Evolutionary conservation across 2,113 vertebrate genomes (phyloP).

Genomic region (Pseudonaja textilis): DNA sequence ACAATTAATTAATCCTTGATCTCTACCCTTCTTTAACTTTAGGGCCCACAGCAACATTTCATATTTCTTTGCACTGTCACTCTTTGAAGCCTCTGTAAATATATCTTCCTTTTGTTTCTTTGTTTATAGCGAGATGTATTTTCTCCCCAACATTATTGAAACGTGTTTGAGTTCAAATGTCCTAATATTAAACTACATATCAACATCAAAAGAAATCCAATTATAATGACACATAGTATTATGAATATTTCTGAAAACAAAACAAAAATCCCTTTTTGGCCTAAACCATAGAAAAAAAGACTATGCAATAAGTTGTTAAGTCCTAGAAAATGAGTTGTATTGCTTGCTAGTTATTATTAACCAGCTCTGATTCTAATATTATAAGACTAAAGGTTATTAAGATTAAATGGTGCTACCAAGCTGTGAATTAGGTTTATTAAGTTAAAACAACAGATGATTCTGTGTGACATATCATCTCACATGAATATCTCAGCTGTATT

Average conservation of each 20-base stretch:
- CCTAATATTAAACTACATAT: not conserved
- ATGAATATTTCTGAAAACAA: not conserved
- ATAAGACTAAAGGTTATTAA: not conserved
- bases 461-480: not conserved
- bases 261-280: not conserved
- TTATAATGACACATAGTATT: not conserved
- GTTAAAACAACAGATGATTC: not conserved
- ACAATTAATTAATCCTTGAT: not conserved
- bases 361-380: not conserved
- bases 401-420: not conserved
- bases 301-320: not conserved
- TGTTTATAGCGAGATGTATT: not conserved
- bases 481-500: not conserved
- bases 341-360: not conserved
- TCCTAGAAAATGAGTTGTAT: not conserved
- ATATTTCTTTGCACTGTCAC: not conserved
- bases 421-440: slow-evolving; percentile 26
- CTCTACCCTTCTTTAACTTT: not conserved
- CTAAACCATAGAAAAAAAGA: not conserved
- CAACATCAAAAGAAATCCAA: not conserved
- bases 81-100: not conserved
- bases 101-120: not conserved
- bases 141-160: not conserved
- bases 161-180: not conserved
- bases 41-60: not conserved